phyloP scores from a whole-genome alignment of 2,888 invertebrate genomes.

The Agonopterix alstromeriana region DNA sequence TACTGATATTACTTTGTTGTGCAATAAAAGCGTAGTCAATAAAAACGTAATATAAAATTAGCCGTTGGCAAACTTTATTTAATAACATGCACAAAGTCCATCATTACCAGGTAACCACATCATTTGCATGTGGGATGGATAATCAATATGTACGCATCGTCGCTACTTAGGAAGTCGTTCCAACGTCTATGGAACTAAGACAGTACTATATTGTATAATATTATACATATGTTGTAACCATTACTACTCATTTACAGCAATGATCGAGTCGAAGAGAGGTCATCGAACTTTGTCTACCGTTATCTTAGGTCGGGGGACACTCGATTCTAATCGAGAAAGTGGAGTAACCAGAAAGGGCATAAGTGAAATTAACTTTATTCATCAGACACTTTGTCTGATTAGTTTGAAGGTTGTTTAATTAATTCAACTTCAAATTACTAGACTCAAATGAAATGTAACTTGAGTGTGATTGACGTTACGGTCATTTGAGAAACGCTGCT shows the following conservation, averaged over 20 bases:
- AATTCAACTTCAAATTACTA: background rate
- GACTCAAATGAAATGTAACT: background rate
- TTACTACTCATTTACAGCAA: constrained; percentile 50
- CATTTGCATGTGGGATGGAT: constrained; percentile 20
- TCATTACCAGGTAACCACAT: constrained; percentile 12
- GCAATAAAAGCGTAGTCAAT: background rate
- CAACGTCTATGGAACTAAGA: constrained; percentile 7
- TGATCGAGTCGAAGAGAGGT: constrained; percentile 31
- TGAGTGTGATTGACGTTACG: background rate
- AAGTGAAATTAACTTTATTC: background rate
- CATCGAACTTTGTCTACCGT: constrained; percentile 47
- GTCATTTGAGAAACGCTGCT: background rate
- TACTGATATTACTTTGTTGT: constrained; percentile 8
- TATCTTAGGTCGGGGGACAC: constrained; percentile 41
- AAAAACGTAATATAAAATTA: constrained; percentile 1
- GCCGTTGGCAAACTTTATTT: constrained; percentile 15
- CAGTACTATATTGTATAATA: constrained; percentile 15
- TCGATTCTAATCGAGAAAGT: constrained; percentile 11
- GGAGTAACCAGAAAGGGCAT: constrained; percentile 7
- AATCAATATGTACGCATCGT: constrained; percentile 43
- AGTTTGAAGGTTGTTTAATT: too few relatives aligned
- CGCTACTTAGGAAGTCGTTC: constrained; percentile 52
- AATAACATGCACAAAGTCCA: constrained; percentile 17
- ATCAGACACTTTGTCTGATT: background rate
- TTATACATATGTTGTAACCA: constrained; percentile 44